phyloP scores from a whole-genome alignment of 2,113 vertebrate species.

The Hippocampus zosterae region DNA sequence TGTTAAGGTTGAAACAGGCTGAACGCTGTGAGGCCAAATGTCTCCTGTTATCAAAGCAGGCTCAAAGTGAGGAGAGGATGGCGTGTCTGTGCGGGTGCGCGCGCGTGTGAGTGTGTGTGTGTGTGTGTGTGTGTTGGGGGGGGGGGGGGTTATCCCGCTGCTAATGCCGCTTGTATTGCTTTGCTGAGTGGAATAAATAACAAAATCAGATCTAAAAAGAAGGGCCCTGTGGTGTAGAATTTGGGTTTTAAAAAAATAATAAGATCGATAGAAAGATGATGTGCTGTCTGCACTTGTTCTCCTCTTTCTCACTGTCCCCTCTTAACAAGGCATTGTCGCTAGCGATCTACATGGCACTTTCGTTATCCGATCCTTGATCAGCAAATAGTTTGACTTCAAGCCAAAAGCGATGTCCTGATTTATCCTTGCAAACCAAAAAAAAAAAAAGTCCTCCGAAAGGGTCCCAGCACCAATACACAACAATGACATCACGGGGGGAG shows the following conservation, averaged over 20 bases:
- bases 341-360: too few species aligned
- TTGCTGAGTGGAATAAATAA: slow-evolving; percentile 39
- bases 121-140: too few species aligned
- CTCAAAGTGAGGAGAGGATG: slow-evolving; percentile 9
- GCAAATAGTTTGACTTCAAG: neutral
- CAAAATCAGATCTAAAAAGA: slow-evolving; percentile 11
- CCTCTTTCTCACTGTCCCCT: neutral
- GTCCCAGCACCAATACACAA: neutral
- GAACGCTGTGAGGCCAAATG: neutral
- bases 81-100: slow-evolving; percentile 11
- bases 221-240: neutral
- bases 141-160: slow-evolving; percentile 26
- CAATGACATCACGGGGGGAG: neutral
- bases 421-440: too few species aligned
- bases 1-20: neutral
- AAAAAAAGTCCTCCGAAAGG: neutral
- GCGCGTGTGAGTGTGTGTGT: slow-evolving; percentile 16
- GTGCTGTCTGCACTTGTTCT: neutral
- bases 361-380: too few species aligned
- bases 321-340: neutral
- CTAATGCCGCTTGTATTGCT: neutral
- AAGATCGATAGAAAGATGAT: neutral
- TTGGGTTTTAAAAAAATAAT: neutral
- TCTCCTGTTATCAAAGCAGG: slow-evolving; percentile 10
- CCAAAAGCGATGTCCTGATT: neutral